Conservation (phyloP, 2,113 vertebrate genomes). For the Pterocles orientalis region DNA sequence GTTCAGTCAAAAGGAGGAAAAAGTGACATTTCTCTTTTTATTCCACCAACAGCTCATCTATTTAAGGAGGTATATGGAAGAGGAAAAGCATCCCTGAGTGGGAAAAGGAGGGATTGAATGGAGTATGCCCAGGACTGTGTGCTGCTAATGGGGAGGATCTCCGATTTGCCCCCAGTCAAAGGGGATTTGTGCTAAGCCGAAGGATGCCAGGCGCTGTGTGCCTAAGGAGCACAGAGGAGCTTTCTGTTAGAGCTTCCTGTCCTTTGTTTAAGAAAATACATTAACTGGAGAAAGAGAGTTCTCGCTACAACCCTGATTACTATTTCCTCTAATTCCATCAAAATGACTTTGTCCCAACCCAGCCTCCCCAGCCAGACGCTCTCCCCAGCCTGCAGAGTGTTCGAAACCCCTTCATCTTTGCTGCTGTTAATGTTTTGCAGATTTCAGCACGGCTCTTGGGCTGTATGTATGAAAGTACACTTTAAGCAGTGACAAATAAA, state of each 20-base stretch:
- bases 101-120: neutral
- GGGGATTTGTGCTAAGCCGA: neutral
- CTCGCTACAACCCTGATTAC: constrained; percentile 31
- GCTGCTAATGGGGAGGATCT: neutral
- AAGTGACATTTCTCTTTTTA: neutral
- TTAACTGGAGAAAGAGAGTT: constrained; percentile 51
- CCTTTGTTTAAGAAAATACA: constrained; percentile 42
- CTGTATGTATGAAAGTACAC: neutral
- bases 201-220: neutral
- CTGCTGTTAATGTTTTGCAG: constrained; percentile 40
- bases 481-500: constrained; percentile 48
- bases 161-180: neutral
- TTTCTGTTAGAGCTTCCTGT: constrained; percentile 39
- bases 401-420: constrained; percentile 9
- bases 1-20: neutral
- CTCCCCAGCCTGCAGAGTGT: neutral
- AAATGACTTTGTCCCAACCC: constrained; percentile 8
- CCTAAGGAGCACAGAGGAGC: constrained; percentile 12
- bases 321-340: constrained; percentile 59
- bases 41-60: neutral
- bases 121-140: neutral
- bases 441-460: constrained; percentile 30
- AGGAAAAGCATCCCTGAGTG: constrained; percentile 16
- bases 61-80: neutral
- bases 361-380: neutral